Conservation (phyloP, 2,113 vertebrate genomes). For the Paralichthys olivaceus region DNA sequence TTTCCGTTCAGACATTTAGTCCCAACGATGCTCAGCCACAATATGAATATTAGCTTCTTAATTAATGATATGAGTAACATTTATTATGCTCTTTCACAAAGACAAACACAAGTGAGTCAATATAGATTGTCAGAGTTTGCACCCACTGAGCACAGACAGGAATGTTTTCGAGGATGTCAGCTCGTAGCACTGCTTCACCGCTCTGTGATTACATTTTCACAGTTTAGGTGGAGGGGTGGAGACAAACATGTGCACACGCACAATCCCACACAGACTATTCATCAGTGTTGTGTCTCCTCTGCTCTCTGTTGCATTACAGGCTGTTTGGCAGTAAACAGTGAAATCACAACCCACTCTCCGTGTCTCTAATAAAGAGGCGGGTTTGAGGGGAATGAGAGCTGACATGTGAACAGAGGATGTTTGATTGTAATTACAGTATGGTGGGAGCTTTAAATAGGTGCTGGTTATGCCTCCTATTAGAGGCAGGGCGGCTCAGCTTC, state of each 20-base stretch:
- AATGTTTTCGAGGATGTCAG: slow-evolving; percentile 6
- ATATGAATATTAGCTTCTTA: no score
- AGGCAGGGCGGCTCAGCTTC: slow-evolving; percentile 13
- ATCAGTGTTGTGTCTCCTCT: slow-evolving; percentile 59
- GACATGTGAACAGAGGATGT: slow-evolving; percentile 66
- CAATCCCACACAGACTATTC: slow-evolving; percentile 40
- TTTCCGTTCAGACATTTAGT: no score
- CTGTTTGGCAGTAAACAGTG: slow-evolving; percentile 65
- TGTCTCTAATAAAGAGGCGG: slow-evolving; percentile 57
- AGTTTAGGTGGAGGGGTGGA: slow-evolving; percentile 7
- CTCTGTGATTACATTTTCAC: neutral
- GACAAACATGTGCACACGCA: slow-evolving; percentile 19
- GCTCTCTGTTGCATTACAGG: slow-evolving; percentile 45
- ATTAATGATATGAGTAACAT: slow-evolving; percentile 13
- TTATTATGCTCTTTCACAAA: slow-evolving; percentile 9
- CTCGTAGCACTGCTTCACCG: neutral
- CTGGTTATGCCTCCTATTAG: slow-evolving; percentile 46
- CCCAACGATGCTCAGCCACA: no score
- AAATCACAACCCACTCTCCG: slow-evolving; percentile 59
- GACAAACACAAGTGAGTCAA: neutral
- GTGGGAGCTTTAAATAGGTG: slow-evolving; percentile 61
- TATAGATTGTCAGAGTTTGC: neutral
- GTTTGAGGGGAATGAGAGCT: slow-evolving; percentile 62
- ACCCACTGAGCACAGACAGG: neutral
- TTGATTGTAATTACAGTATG: slow-evolving; percentile 66